Evolutionary conservation across 2,888 invertebrate genomes (phyloP).

Genomic region (Cephus sareptanus): DNA sequence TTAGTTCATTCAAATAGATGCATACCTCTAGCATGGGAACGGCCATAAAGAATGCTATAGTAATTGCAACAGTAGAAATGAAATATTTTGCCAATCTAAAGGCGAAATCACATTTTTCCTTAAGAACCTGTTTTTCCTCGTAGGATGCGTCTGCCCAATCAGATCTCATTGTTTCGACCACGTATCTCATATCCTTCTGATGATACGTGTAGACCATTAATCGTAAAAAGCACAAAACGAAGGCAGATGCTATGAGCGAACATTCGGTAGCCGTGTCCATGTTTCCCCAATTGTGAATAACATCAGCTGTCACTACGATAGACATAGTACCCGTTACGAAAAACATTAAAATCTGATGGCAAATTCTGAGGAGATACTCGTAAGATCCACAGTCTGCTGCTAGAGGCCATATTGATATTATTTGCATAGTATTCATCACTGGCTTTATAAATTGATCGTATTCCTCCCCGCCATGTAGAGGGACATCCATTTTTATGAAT

Average conservation of each 20-base stretch:
- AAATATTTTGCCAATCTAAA: constrained; percentile 51
- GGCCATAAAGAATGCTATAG: constrained; percentile 31
- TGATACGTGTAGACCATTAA: constrained; percentile 37
- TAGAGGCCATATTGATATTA: constrained; percentile 48
- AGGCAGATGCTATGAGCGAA: constrained; percentile 39
- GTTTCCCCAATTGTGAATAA: constrained; percentile 36
- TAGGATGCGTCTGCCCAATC: constrained; percentile 46
- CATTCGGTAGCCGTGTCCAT: constrained; percentile 49
- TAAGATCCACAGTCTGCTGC: constrained; percentile 15
- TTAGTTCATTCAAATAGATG: not conserved
- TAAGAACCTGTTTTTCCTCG: constrained; percentile 36
- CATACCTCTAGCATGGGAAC: constrained; percentile 47
- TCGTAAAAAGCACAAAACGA: constrained; percentile 42
- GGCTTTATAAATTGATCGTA: constrained; percentile 44
- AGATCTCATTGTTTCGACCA: constrained; percentile 45
- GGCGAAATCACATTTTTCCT: constrained; percentile 40
- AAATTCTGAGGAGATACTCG: constrained; percentile 18
- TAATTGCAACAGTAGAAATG: constrained; percentile 36
- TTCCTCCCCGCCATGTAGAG: constrained; percentile 25
- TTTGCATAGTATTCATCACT: constrained; percentile 28
- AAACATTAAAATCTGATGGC: constrained; percentile 37
- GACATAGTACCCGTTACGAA: constrained; percentile 21
- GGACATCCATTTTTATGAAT: constrained; percentile 11
- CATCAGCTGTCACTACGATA: constrained; percentile 34
- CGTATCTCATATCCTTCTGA: constrained; percentile 41